These are phyloP conservation scores for Leptopterna dolabrata DNA, from an alignment of 2,888 invertebrate genomes.

Conservation along the genomic window DNA sequence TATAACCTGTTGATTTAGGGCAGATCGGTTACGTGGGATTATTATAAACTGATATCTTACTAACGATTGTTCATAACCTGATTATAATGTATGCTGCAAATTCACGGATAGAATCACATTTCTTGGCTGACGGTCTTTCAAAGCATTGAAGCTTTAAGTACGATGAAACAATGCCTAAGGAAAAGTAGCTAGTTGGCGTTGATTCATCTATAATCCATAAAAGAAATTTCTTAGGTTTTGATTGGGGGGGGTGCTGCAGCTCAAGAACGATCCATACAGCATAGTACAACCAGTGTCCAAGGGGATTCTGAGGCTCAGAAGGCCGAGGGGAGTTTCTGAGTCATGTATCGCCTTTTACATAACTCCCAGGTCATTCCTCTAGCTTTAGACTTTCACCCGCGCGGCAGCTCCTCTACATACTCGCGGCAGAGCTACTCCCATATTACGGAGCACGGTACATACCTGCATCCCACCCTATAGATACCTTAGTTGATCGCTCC, in stretches of 20 bases:
- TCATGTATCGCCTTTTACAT: slow-evolving; percentile 50
- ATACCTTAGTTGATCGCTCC: neutral
- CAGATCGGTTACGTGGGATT: no score
- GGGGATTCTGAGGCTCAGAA: neutral
- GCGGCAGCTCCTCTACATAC: slow-evolving; percentile 27
- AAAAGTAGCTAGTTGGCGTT: no score
- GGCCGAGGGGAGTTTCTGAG: slow-evolving; percentile 32
- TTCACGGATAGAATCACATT: no score
- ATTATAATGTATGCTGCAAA: no score
- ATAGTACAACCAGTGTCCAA: neutral
- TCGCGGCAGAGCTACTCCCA: neutral
- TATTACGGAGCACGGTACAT: neutral
- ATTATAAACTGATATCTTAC: no score
- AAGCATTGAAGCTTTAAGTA: no score
- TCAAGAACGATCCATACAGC: neutral
- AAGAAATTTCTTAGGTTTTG: neutral
- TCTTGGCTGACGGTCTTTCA: no score
- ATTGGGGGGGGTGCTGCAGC: neutral
- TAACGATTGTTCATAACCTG: no score
- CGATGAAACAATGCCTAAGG: no score
- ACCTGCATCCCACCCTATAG: neutral
- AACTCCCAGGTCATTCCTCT: slow-evolving; percentile 51
- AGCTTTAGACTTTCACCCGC: slow-evolving; percentile 45
- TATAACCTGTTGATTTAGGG: no score
- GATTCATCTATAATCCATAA: neutral